Base-by-base conservation (phyloP, 2,797 vertebrate genomes). In the Nyctalus aviator region DNA sequence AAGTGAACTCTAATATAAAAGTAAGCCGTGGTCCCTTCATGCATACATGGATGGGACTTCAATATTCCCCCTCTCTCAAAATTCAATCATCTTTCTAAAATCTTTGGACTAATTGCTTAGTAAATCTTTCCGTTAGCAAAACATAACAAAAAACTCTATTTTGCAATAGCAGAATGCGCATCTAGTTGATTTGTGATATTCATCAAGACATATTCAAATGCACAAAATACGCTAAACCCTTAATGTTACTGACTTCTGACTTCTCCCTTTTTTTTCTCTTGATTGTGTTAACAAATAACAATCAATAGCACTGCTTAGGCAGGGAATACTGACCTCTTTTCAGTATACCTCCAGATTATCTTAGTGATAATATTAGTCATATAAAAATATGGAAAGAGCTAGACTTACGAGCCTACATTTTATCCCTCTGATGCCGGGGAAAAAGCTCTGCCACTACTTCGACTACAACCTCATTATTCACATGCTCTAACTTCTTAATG, bases 401-500 rank as follows among this genome's bases (percentile, higher is more conserved):
- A 72, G n/a, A 87, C 25, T 53, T 86, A 86, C 20, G n/a, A 90
- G 23, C 32, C 44, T 87, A n/a, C 18, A 30, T 32, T 90, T 85
- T 71, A 68, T 73, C 27, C 44, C 44, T 88, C 69, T 76, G 21
- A 75, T 50, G n/a, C 68, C 55, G n/a, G 44, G 48, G 68, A 90
- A 90, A 96, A 15, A 92, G 64, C 53, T 76, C 79, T 68, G 83
- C 62, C 46, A 91, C 7, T 82, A 64, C 78, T 90, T 86, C 69
- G 89, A 37, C 75, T 82, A 75, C 55, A 94, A 86, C 21, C 62
- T 92, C 81, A 83, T 86, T 90, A 92, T 81, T 82, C 59, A 68
- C n/a, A 89, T 88, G 84, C 88, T 91, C 8, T 87, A 89, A 79
- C 55, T 83, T 94, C 88, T 87, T 97, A 93, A 96, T 88, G 93